Percentiles rank a stretch among this genome's conserved stretches.
Evolutionary conservation across 2,797 vertebrate species (phyloP).

Genomic region (Sebastes baramenuke): DNA sequence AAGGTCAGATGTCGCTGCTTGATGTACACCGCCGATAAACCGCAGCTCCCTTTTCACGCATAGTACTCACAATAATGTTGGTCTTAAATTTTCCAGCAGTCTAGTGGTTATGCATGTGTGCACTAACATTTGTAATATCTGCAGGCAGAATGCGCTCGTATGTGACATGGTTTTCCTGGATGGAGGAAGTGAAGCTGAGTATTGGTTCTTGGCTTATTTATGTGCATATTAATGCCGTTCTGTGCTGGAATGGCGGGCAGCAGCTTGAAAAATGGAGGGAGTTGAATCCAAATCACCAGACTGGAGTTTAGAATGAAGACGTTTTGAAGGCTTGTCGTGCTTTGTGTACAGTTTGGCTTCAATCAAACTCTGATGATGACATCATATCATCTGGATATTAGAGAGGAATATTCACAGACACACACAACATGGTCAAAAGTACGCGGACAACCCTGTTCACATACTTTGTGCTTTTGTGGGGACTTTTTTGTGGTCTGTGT

Average conservation of each 20-base stretch:
- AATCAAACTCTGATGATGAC: no score
- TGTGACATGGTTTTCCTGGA: background rate
- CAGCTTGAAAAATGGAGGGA: background rate
- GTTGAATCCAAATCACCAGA: background rate
- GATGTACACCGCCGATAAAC: background rate
- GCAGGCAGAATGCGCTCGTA: background rate
- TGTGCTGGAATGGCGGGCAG: background rate
- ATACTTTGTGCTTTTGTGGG: no score
- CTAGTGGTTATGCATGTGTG: background rate
- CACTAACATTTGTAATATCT: background rate
- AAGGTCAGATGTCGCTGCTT: slow-evolving; percentile 30
- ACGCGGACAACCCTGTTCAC: no score
- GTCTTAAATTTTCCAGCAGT: background rate
- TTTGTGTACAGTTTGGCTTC: no score
- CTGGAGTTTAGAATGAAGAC: background rate
- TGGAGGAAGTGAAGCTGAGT: background rate
- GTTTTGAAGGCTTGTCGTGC: no score
- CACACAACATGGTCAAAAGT: no score
- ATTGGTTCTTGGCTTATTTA: background rate
- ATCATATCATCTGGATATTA: no score
- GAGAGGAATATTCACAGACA: no score
- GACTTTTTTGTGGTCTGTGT: no score
- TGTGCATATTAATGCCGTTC: background rate
- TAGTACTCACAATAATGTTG: background rate
- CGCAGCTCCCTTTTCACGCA: background rate